A percentile compares a stretch with the other conserved stretches of the same genome.
Evolutionary conservation across 2,113 vertebrate species (phyloP).

Genomic region (Gobiocypris rarus): DNA sequence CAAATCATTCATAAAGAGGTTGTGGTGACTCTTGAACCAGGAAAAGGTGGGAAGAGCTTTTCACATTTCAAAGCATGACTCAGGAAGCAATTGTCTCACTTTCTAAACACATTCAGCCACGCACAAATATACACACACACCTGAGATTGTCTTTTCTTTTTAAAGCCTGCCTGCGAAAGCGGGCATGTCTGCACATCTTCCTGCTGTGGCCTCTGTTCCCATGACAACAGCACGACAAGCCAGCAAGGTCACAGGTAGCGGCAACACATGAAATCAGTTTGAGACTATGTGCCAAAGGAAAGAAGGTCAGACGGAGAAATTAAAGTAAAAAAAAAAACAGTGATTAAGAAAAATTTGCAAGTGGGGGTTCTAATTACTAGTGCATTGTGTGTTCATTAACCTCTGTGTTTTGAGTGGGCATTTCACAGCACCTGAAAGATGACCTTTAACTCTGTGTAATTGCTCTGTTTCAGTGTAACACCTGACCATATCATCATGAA

Average conservation of each 20-base stretch:
- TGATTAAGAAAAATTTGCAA: conserved; percentile 2
- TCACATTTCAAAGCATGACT: conserved; percentile 44
- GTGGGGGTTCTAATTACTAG: conserved; percentile 61
- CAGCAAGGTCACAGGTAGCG: conserved; percentile 70
- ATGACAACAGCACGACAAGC: conserved; percentile 69
- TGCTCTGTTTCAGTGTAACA: not conserved
- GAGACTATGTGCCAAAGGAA: conserved; percentile 2
- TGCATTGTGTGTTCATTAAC: conserved; percentile 39
- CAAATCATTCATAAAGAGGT: conserved; percentile 39
- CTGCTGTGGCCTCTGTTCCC: conserved; percentile 65
- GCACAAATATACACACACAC: not conserved
- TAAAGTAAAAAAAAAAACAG: conserved; percentile 3
- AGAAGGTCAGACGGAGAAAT: conserved; percentile 51
- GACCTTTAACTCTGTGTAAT: not conserved
- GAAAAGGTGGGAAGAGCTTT: conserved; percentile 39
- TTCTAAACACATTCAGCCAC: conserved; percentile 3
- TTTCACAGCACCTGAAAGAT: conserved; percentile 18
- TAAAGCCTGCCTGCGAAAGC: conserved; percentile 31
- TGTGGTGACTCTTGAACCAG: not conserved
- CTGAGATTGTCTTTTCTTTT: conserved; percentile 23
- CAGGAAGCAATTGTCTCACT: conserved; percentile 12
- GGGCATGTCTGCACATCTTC: conserved; percentile 41
- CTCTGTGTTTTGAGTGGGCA: conserved; percentile 25
- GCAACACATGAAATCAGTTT: conserved; percentile 36
- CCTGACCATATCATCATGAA: conserved; percentile 11